A percentile compares a stretch with the other conserved stretches of the same genome.
These are phyloP conservation scores for Ophioderma brevispina DNA, from an alignment of 35 echinoderm and acorn worm genomes.

Conservation along the genomic window DNA sequence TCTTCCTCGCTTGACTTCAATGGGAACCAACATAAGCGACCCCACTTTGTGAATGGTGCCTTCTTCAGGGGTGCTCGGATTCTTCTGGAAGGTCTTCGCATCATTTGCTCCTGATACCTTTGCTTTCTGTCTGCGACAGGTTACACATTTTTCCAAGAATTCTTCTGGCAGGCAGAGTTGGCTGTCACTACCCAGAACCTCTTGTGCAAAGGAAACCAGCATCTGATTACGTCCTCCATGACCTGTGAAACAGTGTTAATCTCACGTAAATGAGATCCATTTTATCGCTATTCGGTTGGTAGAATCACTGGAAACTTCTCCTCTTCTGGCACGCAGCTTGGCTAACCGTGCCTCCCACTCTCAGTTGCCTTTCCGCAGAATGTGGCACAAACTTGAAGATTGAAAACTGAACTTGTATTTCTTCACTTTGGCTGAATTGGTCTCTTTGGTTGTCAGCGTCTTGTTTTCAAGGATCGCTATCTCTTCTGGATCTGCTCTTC, in stretches of 20 bases:
- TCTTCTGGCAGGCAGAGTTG: background rate
- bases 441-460: too few species aligned
- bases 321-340: too few species aligned
- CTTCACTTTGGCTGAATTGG: too few species aligned
- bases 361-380: too few species aligned
- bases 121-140: background rate
- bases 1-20: background rate
- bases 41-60: background rate
- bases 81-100: background rate
- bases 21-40: background rate
- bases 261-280: background rate
- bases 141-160: background rate
- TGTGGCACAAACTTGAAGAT: too few species aligned
- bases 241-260: background rate
- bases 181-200: background rate
- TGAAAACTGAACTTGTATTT: too few species aligned
- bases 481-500: too few species aligned
- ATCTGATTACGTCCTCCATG: background rate
- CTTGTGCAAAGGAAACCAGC: background rate
- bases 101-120: background rate
- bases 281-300: background rate
- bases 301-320: background rate
- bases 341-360: too few species aligned
- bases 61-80: background rate
- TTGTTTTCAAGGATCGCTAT: too few species aligned